These are phyloP conservation scores for Siniperca undulata DNA, from an alignment of 2,797 vertebrate genomes.

Conservation along the genomic window DNA sequence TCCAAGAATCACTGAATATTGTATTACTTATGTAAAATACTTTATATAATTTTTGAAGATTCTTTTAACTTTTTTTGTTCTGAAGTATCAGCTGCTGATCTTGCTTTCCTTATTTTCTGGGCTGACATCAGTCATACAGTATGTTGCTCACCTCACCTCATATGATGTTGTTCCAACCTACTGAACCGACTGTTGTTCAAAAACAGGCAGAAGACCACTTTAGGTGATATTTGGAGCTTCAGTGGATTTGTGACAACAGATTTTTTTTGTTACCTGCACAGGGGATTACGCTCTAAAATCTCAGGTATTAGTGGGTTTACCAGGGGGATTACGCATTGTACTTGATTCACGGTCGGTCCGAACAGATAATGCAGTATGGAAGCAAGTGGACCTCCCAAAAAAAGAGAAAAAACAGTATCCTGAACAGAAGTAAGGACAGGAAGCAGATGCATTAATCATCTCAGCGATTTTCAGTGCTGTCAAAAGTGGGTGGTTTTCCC, in stretches of 20 bases:
- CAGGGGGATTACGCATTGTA: conserved; percentile 76
- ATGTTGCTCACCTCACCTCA: conserved; percentile 12
- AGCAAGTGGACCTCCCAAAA: conserved; percentile 19
- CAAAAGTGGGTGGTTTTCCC: conserved; percentile 62
- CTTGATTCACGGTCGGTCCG: conserved; percentile 63
- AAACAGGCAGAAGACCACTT: conserved; percentile 37
- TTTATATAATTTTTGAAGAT: background rate
- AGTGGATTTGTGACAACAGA: conserved; percentile 77
- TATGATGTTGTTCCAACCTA: conserved; percentile 24
- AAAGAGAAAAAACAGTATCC: conserved; percentile 10
- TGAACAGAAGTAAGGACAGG: conserved; percentile 29
- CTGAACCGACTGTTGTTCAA: conserved; percentile 30
- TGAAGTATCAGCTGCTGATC: conserved; percentile 4
- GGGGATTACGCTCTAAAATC: conserved; percentile 79
- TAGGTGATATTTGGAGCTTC: conserved; percentile 49
- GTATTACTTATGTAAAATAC: background rate
- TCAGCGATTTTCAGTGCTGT: conserved; percentile 36
- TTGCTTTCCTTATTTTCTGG: background rate
- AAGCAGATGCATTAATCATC: conserved; percentile 58
- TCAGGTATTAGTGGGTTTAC: conserved; percentile 81
- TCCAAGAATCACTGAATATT: background rate
- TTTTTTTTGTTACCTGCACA: conserved; percentile 72
- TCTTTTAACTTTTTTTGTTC: background rate
- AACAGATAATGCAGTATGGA: conserved; percentile 58
- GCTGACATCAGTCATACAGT: background rate